These are phyloP conservation scores for Hypercompe scribonia DNA, from an alignment of 2,888 invertebrate genomes.

Conservation along the genomic window DNA sequence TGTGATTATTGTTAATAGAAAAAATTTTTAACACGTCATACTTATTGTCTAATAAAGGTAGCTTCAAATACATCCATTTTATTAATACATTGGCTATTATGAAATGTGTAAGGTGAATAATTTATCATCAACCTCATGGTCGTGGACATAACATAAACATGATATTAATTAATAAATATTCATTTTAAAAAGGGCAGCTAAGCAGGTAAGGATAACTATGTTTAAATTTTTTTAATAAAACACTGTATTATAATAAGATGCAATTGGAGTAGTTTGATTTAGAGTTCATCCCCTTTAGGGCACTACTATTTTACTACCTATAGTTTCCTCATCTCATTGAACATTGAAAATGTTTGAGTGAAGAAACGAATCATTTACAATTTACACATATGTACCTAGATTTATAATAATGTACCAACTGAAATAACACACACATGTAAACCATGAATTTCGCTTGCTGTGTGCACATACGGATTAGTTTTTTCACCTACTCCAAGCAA, in stretches of 20 bases:
- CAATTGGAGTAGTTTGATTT: background rate
- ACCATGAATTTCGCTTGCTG: too few species aligned
- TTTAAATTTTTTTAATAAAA: background rate
- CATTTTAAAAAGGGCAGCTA: too few species aligned
- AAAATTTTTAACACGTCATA: background rate
- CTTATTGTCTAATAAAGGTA: background rate
- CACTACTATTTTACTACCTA: background rate
- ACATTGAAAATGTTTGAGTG: constrained; percentile 23
- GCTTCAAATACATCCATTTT: background rate
- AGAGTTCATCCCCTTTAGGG: background rate
- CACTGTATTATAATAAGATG: background rate
- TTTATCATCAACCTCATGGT: background rate
- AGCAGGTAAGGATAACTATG: background rate
- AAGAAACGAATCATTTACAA: background rate
- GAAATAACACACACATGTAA: too few species aligned
- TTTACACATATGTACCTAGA: background rate
- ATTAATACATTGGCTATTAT: background rate
- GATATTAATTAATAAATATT: constrained; percentile 21
- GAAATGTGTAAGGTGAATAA: background rate
- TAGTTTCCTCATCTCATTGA: background rate
- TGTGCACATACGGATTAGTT: too few species aligned
- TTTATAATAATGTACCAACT: too few species aligned
- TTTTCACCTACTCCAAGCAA: too few species aligned
- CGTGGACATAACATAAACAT: constrained; percentile 25
- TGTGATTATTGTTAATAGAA: background rate